Evolutionary conservation across 1,140 invertebrate genomes (phyloP).

Genomic region (Tenebrio molitor): DNA sequence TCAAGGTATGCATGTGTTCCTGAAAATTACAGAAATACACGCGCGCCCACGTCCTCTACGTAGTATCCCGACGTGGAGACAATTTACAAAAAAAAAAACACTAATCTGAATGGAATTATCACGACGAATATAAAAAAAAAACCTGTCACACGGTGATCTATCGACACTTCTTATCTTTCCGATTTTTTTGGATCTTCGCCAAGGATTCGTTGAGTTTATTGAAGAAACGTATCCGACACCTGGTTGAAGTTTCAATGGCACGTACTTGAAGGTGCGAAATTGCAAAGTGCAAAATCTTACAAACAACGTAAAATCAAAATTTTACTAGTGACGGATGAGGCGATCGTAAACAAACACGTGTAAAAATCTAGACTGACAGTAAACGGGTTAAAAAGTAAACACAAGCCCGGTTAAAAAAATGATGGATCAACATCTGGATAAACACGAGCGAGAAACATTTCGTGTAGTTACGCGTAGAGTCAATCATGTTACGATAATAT

Average conservation of each 20-base stretch:
- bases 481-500: too few species aligned
- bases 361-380: too few species aligned
- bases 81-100: constrained; percentile 18
- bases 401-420: too few species aligned
- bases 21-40: constrained; percentile 49
- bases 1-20: constrained; percentile 53
- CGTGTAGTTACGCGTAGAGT: too few species aligned
- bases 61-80: constrained; percentile 9
- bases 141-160: constrained; percentile 1
- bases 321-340: too few species aligned
- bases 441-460: too few species aligned
- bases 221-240: constrained; percentile 1
- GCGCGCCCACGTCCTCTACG: constrained; percentile 43
- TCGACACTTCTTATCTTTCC: constrained; percentile 12
- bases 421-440: too few species aligned
- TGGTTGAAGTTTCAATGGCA: constrained; percentile 13
- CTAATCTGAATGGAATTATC: background rate
- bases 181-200: background rate
- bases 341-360: too few species aligned
- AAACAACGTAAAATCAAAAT: too few species aligned
- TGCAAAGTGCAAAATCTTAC: background rate
- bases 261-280: background rate
- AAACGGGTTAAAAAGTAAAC: too few species aligned
- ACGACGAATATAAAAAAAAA: background rate
- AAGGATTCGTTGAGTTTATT: background rate